Conservation (phyloP, 1,140 invertebrate genomes). For the Archivesica marissinica region DNA sequence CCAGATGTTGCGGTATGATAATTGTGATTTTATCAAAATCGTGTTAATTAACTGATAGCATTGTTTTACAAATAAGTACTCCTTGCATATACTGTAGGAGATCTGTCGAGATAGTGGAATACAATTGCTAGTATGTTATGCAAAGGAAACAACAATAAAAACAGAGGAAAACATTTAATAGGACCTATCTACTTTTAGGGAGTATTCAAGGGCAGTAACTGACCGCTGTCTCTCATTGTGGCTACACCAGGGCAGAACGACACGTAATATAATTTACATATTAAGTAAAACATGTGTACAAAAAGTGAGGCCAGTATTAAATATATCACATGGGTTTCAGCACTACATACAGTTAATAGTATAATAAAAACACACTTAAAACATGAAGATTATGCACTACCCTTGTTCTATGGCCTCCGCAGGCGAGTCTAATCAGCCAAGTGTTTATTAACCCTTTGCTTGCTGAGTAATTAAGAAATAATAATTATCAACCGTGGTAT, state of each 20-base stretch:
- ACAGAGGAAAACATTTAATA: not conserved
- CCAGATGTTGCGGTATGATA: no score
- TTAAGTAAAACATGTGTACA: slow-evolving; percentile 1
- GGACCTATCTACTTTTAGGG: not conserved
- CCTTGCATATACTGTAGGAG: no score
- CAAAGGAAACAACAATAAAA: not conserved
- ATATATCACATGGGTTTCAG: slow-evolving; percentile 22
- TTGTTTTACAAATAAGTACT: no score
- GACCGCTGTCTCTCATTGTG: no score
- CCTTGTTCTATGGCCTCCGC: not conserved
- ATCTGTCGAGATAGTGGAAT: not conserved
- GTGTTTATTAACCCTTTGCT: no score
- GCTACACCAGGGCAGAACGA: no score
- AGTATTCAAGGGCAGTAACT: not conserved
- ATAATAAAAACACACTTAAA: not conserved
- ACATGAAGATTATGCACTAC: not conserved
- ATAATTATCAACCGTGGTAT: no score
- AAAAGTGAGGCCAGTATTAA: not conserved
- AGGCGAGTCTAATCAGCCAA: not conserved
- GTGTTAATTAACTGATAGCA: no score
- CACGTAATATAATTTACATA: not conserved
- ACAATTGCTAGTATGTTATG: not conserved
- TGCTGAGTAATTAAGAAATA: no score
- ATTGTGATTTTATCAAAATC: no score
- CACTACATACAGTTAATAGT: not conserved